Base-by-base conservation (phyloP, 2,797 vertebrate species). In the Microctenopoma stevenorrisi region DNA sequence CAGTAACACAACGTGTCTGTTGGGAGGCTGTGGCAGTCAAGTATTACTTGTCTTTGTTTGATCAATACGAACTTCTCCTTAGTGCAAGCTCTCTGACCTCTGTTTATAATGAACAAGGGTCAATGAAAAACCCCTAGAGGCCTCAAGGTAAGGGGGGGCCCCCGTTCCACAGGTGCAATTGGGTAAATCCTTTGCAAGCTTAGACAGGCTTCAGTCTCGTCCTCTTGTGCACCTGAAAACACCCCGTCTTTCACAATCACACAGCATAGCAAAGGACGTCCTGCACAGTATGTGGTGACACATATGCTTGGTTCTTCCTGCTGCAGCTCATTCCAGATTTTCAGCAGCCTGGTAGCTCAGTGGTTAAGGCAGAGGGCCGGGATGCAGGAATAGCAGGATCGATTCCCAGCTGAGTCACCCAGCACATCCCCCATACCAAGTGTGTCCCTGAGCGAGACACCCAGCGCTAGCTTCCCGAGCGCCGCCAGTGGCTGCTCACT, bases 251-350 rank as follows among this genome's bases (percentile, higher is more conserved):
- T 51, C 83, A 78, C 84, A 88, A 84, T 54, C 72, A 64, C 74
- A 59, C 53, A 70, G 72, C 72, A 72, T 40, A 86, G 77, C 78
- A 69, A 58, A 70, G 68, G 13, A 65, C 88, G 92, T 92, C 93
- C 91, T 88, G 88, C 33, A 35, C 33, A 35, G 33, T 81, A 84
- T 71, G 75, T 71, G 80, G 63, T 86, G 88, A 93, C 90, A 91
- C 85, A 89, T 18, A 84, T 89, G 88, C 88, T 70, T 40, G 62
- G 51, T 63, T 86, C 81, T 89, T 83, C 81, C 79, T 86, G 82
- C 77, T 78, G 77, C 72, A 22, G 22, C 22, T 22, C 22, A 22
- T 22, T 22, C 22, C 22, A 2, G 22, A 22, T 22, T 22, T 22
- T 22, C 1, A 22, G 22, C 22, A 22, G 1, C 22, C 22, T 1